Percentiles rank a stretch among this genome's conserved stretches.
phyloP scores from a whole-genome alignment of 1,140 invertebrate species.

The Solenopsis invicta region DNA sequence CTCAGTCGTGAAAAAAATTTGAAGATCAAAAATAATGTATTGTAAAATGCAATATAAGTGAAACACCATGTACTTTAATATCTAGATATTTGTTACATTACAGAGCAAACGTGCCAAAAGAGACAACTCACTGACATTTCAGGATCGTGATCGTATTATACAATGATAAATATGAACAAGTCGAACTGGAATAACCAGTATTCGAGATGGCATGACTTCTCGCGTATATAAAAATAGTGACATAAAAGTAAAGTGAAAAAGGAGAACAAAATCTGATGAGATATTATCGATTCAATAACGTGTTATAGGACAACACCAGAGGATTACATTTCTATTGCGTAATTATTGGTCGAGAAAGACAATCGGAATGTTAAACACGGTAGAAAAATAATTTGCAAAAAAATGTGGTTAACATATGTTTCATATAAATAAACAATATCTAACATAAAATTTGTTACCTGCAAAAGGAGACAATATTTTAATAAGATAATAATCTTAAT shows the following conservation, averaged over 20 bases:
- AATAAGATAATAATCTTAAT: background rate
- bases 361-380: background rate
- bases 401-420: background rate
- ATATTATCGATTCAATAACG: background rate
- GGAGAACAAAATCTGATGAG: background rate
- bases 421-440: background rate
- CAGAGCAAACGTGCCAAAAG: conserved; percentile 6
- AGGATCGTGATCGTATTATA: conserved; percentile 63
- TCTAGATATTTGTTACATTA: conserved; percentile 39
- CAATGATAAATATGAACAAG: conserved; percentile 71
- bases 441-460: background rate
- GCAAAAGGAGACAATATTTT: background rate
- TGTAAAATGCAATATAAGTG: background rate
- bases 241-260: conserved; percentile 31
- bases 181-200: conserved; percentile 71
- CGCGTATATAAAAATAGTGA: conserved; percentile 55
- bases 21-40: background rate
- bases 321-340: background rate
- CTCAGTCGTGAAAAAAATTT: background rate
- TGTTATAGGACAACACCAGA: background rate
- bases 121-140: conserved; percentile 64
- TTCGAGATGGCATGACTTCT: conserved; percentile 22
- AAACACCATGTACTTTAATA: conserved; percentile 49
- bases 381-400: background rate
- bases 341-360: conserved; percentile 9